A percentile compares a stretch with the other conserved stretches of the same genome.
These are phyloP conservation scores for Gadopsis marmoratus DNA, from an alignment of 2,797 vertebrate genomes.

Conservation along the genomic window DNA sequence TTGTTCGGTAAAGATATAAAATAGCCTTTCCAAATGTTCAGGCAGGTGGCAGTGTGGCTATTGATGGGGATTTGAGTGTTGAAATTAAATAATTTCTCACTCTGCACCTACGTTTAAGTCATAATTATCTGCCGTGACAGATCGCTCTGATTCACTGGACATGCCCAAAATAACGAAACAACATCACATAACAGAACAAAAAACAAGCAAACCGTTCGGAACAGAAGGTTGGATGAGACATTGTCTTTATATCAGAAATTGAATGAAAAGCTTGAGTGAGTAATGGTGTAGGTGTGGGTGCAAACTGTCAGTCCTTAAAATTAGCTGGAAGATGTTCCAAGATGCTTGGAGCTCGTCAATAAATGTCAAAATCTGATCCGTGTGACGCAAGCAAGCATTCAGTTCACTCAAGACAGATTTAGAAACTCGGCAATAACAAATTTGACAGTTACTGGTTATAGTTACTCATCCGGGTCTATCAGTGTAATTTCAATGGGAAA, in stretches of 20 bases:
- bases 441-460: constrained; percentile 11
- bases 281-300: constrained; percentile 60
- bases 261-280: constrained; percentile 50
- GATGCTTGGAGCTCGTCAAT: constrained; percentile 37
- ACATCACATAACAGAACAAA: constrained; percentile 33
- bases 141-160: constrained; percentile 63
- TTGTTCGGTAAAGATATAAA: not conserved
- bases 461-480: constrained; percentile 1
- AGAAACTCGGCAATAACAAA: not conserved
- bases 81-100: constrained; percentile 4
- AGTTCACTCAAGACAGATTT: constrained; percentile 4
- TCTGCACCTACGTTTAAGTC: constrained; percentile 34
- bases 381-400: constrained; percentile 6
- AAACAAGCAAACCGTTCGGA: constrained; percentile 17
- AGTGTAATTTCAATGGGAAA: constrained; percentile 12
- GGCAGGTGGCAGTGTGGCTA: too few species aligned
- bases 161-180: constrained; percentile 46
- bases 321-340: constrained; percentile 18
- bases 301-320: constrained; percentile 51
- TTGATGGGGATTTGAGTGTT: not conserved
- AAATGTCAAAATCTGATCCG: constrained; percentile 54
- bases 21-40: not conserved
- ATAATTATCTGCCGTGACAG: constrained; percentile 53
- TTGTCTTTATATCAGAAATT: constrained; percentile 51
- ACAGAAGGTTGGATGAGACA: constrained; percentile 56